Base-by-base conservation (phyloP, 2,797 vertebrate species). In the Cossypha caffra region DNA sequence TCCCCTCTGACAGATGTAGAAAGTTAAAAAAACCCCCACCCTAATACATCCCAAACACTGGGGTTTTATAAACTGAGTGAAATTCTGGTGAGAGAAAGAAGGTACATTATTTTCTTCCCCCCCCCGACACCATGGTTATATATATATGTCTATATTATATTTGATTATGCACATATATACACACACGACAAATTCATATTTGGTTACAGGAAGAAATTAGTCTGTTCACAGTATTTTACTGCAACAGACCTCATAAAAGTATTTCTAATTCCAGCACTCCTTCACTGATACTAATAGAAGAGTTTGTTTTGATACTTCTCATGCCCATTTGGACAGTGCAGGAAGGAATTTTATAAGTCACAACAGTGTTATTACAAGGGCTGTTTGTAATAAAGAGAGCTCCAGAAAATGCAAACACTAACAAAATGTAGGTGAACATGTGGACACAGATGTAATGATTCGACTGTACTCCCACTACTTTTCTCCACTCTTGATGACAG, bases 21-120 rank as follows among this genome's bases (percentile, higher is more conserved):
- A 89, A 86, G 13, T 5, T 47, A 7, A 11, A 33, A 55, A 20
- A 24, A 75, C 16, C 0, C 1, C 1, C 5, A 23, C 25, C 10
- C 7, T 17, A 40, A 57, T 33, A 31, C 1, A 28, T 19, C 15
- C 23, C 33, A 58, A 58, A 83, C 20, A 43, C 9, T 11, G 8
- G 1, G 1, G 3, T 62, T 59, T 80, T 82, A 66, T 15, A 76
- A 92, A 67, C 2, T 2, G 7, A 72, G 26, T 50, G 31, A 75
- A 89, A 86, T 82, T 75, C 40, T 37, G 17, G n/a, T 26, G 8
- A 68, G 10, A 31, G 24, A 51, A 63, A 72, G 16, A 75, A 85
- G 31, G 14, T 33, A 42, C 1, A 6, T 3, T 54, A 42, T 28
- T 37, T 69, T 66, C 52, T 33, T 7, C 7, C 13, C 16, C 11